Percentiles rank a stretch among this genome's conserved stretches.
These are phyloP conservation scores for Thaleichthys pacificus DNA, from an alignment of 2,797 vertebrate genomes.

Conservation along the genomic window DNA sequence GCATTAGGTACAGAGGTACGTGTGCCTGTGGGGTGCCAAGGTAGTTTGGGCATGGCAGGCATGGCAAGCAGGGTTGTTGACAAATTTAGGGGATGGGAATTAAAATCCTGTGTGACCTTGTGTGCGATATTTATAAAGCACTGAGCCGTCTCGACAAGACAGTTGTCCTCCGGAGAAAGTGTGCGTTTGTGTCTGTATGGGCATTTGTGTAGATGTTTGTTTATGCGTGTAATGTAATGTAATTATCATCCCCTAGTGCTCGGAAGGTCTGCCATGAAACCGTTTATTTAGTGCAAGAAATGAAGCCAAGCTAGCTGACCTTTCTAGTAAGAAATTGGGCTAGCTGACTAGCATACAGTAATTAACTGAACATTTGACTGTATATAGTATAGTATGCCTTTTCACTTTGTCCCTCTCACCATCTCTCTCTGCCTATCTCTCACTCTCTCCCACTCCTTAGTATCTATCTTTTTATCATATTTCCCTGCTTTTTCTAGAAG, in stretches of 20 bases:
- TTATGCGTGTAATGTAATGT: background rate
- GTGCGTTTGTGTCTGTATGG: constrained; percentile 6
- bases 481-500: constrained; percentile 16
- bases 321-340: too few relatives aligned
- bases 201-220: background rate
- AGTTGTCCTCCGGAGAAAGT: background rate
- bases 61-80: constrained; percentile 22
- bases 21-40: constrained; percentile 6
- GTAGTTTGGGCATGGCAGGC: constrained; percentile 10
- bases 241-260: background rate
- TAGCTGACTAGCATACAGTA: too few relatives aligned
- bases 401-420: background rate
- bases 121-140: constrained; percentile 34
- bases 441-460: constrained; percentile 16
- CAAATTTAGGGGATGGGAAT: constrained; percentile 42
- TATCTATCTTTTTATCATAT: constrained; percentile 18
- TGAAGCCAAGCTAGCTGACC: too few relatives aligned
- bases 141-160: constrained; percentile 9
- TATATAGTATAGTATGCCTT: too few relatives aligned
- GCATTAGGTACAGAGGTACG: constrained; percentile 19
- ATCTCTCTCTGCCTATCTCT: background rate
- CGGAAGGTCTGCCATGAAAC: too few relatives aligned
- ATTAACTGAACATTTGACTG: too few relatives aligned
- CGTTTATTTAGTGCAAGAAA: too few relatives aligned
- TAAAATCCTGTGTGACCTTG: constrained; percentile 41